Evolutionary conservation across 2,888 invertebrate species (phyloP).

Genomic region (Chrysopilus asiliformis): DNA sequence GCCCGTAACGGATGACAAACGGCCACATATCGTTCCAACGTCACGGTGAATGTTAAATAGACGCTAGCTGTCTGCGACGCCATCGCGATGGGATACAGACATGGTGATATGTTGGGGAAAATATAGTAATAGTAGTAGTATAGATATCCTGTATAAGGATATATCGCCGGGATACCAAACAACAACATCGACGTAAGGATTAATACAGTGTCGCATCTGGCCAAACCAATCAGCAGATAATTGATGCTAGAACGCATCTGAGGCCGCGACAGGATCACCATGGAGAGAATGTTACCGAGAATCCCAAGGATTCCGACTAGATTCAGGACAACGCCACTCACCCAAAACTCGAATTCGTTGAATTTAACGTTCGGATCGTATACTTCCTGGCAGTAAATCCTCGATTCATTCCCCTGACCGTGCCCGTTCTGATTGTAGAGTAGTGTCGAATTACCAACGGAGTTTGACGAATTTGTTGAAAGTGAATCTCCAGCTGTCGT

Average conservation of each 20-base stretch:
- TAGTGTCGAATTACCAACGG: background rate
- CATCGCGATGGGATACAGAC: constrained; percentile 70
- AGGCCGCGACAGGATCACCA: constrained; percentile 79
- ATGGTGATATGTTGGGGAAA: constrained; percentile 67
- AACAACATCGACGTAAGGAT: constrained; percentile 74
- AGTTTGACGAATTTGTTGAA: constrained; percentile 2
- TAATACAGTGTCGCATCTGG: constrained; percentile 83
- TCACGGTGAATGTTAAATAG: constrained; percentile 80
- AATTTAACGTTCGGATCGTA: constrained; percentile 23
- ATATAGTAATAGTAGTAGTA: constrained; percentile 66
- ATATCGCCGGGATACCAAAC: constrained; percentile 77
- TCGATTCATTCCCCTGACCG: background rate
- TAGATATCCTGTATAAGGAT: constrained; percentile 64
- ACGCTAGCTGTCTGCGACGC: constrained; percentile 88
- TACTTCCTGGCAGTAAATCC: constrained; percentile 9
- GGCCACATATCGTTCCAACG: constrained; percentile 87
- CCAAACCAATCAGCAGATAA: constrained; percentile 83
- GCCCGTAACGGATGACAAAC: constrained; percentile 83
- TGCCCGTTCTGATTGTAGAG: constrained; percentile 1
- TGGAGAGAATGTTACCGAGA: constrained; percentile 79
- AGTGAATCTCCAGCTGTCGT: background rate
- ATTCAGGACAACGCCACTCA: constrained; percentile 70
- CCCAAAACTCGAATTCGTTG: constrained; percentile 60
- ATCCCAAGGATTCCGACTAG: constrained; percentile 70
- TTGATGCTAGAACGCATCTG: constrained; percentile 95